phyloP scores from a whole-genome alignment of 2,113 vertebrate genomes.

The Steatornis caripensis region DNA sequence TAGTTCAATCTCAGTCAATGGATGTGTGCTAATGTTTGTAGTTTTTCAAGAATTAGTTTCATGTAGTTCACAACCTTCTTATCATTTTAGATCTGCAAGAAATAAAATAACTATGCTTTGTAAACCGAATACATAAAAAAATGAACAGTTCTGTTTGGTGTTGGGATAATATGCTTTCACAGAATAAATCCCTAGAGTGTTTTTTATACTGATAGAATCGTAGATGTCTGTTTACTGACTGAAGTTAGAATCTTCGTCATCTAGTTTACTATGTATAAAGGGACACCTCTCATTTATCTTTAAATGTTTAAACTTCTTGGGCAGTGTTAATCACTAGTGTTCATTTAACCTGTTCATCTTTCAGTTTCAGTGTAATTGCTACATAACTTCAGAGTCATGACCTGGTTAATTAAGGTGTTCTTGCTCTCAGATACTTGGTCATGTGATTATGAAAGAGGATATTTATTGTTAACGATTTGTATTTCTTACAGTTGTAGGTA shows the following conservation, averaged over 20 bases:
- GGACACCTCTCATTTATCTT: neutral
- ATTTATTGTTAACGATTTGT: neutral
- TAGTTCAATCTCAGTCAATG: neutral
- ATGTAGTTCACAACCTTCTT: neutral
- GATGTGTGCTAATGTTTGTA: neutral
- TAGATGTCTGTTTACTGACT: neutral
- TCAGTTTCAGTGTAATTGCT: slow-evolving; percentile 37
- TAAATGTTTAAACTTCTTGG: neutral
- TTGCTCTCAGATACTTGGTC: neutral
- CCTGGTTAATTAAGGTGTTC: slow-evolving; percentile 47
- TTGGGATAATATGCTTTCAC: neutral
- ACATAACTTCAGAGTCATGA: slow-evolving; percentile 19
- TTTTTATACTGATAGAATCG: neutral
- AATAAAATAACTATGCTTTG: neutral
- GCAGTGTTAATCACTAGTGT: neutral
- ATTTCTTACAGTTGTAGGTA: neutral
- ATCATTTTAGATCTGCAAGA: neutral
- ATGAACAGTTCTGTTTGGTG: neutral
- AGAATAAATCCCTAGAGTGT: neutral
- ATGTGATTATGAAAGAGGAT: slow-evolving; percentile 32
- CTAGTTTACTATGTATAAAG: neutral
- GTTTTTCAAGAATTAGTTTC: neutral
- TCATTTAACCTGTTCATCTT: slow-evolving; percentile 25
- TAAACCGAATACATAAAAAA: neutral
- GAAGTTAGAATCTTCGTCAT: neutral